These are phyloP conservation scores for Schrankia costaestrigalis DNA, from an alignment of 2,888 invertebrate species.

Conservation along the genomic window DNA sequence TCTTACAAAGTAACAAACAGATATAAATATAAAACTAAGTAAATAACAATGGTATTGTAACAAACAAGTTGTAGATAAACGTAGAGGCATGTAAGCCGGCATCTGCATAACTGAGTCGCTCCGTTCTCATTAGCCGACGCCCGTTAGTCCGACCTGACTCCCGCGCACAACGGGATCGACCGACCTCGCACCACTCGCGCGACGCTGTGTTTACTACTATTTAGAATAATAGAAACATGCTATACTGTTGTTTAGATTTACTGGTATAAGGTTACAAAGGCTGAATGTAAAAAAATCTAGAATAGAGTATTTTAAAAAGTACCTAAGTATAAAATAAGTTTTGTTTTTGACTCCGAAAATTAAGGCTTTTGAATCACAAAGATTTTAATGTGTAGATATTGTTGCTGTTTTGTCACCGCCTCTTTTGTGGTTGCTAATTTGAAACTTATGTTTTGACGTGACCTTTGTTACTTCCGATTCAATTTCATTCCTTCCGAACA, in stretches of 20 bases:
- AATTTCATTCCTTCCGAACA: too few species aligned
- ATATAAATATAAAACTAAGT: constrained; percentile 26
- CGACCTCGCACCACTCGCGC: constrained; percentile 35
- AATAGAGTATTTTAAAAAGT: too few species aligned
- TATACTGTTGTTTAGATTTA: constrained; percentile 12
- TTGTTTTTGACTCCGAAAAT: too few species aligned
- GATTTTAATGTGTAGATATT: too few species aligned
- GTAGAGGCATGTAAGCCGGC: constrained; percentile 43
- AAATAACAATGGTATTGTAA: constrained; percentile 30
- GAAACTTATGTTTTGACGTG: too few species aligned
- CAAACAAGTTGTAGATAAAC: constrained; percentile 37
- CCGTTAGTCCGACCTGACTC: constrained; percentile 69
- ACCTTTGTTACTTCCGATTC: too few species aligned
- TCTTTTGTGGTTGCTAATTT: too few species aligned
- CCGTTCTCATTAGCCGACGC: constrained; percentile 71
- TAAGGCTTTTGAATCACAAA: too few species aligned
- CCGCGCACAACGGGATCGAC: constrained; percentile 57
- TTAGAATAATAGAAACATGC: constrained; percentile 30
- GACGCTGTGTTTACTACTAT: constrained; percentile 34
- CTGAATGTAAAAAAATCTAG: too few species aligned
- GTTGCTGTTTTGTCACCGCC: too few species aligned
- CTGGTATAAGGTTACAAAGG: constrained; percentile 1
- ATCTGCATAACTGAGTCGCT: constrained; percentile 74
- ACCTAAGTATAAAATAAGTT: too few species aligned
- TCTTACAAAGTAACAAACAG: too few species aligned